Evolutionary conservation across 2,797 vertebrate species (phyloP).

Genomic region (Halcyon badia): DNA sequence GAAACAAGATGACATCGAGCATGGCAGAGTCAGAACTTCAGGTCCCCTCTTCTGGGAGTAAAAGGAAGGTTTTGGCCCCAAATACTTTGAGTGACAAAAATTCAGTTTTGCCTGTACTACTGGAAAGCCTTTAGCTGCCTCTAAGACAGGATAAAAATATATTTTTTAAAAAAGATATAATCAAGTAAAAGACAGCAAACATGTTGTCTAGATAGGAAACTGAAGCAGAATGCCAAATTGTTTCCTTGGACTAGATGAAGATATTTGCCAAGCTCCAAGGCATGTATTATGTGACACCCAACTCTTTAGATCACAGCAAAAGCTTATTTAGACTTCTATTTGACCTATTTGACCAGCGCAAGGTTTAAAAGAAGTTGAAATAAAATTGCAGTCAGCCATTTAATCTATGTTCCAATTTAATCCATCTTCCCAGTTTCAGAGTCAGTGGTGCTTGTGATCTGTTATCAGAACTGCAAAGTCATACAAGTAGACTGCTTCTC

Average conservation of each 20-base stretch:
- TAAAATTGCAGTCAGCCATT: slow-evolving; percentile 45
- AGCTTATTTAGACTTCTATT: neutral
- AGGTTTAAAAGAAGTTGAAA: slow-evolving; percentile 44
- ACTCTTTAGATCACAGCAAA: neutral
- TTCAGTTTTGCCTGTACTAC: neutral
- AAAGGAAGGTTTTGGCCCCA: neutral
- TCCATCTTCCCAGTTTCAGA: slow-evolving; percentile 38
- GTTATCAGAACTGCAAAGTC: slow-evolving; percentile 19
- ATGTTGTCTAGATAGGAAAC: neutral
- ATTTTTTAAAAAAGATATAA: neutral
- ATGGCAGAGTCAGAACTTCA: neutral
- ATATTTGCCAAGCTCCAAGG: neutral
- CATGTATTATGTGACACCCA: neutral
- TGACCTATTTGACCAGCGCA: slow-evolving; percentile 4
- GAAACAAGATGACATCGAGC: neutral
- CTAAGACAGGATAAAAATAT: neutral
- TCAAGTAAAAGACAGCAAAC: neutral
- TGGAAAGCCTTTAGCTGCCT: neutral
- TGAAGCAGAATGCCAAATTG: neutral
- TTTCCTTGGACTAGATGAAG: neutral
- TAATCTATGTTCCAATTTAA: slow-evolving; percentile 60
- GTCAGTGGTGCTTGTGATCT: slow-evolving; percentile 31
- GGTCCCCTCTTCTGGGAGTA: rapidly evolving
- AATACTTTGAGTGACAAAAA: neutral
- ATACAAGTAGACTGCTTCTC: neutral